Evolutionary conservation across 2,888 invertebrate genomes (phyloP).

Genomic region (Spicauda simplicius): DNA sequence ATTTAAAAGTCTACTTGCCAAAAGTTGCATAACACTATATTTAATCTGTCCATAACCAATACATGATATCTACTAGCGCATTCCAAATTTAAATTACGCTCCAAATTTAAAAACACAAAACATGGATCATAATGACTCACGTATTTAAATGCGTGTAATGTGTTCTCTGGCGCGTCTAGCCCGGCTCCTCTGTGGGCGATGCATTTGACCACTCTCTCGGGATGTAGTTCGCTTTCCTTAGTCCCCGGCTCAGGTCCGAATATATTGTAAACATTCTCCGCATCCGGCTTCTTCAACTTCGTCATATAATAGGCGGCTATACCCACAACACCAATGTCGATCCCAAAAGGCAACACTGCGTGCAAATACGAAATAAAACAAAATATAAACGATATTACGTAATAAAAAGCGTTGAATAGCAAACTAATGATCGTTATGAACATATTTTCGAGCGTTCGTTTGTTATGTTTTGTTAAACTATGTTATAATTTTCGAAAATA

Average conservation of each 20-base stretch:
- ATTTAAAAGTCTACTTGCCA: conserved; percentile 11
- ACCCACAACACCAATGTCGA: conserved; percentile 69
- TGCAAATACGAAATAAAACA: conserved; percentile 61
- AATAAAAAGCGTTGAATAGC: conserved; percentile 57
- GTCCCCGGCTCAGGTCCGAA: conserved; percentile 81
- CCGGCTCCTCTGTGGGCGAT: conserved; percentile 91
- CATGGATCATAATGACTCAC: conserved; percentile 67
- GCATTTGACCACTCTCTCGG: conserved; percentile 82
- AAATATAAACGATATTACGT: conserved; percentile 55
- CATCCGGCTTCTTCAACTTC: conserved; percentile 67
- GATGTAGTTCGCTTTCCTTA: conserved; percentile 67
- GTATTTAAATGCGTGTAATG: conserved; percentile 88
- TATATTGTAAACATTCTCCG: conserved; percentile 71
- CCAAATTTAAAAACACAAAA: neutral
- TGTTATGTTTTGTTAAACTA: conserved; percentile 45
- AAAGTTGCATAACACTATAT: conserved; percentile 33
- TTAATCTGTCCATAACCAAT: conserved; percentile 11
- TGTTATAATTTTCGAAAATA: conserved; percentile 66
- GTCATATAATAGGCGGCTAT: conserved; percentile 68
- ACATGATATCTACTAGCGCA: neutral
- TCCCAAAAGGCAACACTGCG: conserved; percentile 70
- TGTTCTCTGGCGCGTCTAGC: conserved; percentile 92
- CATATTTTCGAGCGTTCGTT: conserved; percentile 71
- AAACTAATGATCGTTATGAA: conserved; percentile 59
- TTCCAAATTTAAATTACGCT: neutral